Percentiles rank a stretch among this genome's conserved stretches.
Evolutionary conservation across 2,888 invertebrate genomes (phyloP).

Genomic region (Cyclophora punctaria): DNA sequence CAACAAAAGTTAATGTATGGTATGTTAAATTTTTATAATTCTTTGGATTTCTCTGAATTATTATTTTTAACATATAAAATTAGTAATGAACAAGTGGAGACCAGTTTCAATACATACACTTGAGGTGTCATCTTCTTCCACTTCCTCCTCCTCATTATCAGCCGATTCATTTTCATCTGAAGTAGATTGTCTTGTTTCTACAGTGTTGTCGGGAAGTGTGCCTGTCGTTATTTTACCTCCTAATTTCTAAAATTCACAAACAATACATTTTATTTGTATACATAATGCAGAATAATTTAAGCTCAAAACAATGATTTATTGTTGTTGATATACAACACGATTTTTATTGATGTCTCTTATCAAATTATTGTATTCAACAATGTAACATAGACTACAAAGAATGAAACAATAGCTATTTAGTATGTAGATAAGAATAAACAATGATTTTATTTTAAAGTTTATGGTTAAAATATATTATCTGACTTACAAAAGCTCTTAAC

Average conservation of each 20-base stretch:
- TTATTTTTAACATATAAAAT: no score
- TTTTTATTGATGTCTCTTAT: not conserved
- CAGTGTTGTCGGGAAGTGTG: conserved; percentile 31
- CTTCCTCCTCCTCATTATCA: conserved; percentile 34
- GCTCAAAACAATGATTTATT: no score
- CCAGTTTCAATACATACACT: conserved; percentile 33
- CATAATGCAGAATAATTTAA: no score
- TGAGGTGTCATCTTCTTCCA: conserved; percentile 41
- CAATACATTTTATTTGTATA: no score
- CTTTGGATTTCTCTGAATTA: no score
- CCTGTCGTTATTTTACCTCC: conserved; percentile 54
- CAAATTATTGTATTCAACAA: no score
- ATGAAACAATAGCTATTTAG: not conserved
- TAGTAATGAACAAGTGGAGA: no score
- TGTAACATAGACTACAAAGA: no score
- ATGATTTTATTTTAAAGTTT: not conserved
- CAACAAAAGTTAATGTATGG: no score
- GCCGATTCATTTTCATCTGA: conserved; percentile 40
- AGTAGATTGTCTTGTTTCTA: conserved; percentile 32
- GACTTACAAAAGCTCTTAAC: conserved; percentile 61
- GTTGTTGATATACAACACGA: no score
- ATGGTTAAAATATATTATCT: not conserved
- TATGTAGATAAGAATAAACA: not conserved
- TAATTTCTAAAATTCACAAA: conserved; percentile 41
- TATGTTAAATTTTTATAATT: no score